Conservation (phyloP, 2,888 invertebrate genomes). For the Melanargia galathea region DNA sequence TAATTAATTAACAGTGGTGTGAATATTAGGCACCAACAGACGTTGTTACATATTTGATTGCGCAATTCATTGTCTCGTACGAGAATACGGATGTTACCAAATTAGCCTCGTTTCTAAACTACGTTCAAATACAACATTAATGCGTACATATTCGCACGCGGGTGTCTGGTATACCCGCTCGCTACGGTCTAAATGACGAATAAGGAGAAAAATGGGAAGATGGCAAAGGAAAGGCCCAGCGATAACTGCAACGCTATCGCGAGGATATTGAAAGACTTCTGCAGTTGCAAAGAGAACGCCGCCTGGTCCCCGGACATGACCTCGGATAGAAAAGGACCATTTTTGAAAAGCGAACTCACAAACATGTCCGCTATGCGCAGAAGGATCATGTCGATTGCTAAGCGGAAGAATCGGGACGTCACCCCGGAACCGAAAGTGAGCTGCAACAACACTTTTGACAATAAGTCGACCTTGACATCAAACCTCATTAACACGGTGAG, state of each 20-base stretch:
- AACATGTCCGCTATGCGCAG: slow-evolving; percentile 76
- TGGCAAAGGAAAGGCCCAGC: slow-evolving; percentile 66
- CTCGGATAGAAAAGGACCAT: slow-evolving; percentile 66
- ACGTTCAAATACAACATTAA: slow-evolving; percentile 31
- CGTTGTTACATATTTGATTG: slow-evolving; percentile 36
- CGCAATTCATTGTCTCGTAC: slow-evolving; percentile 41
- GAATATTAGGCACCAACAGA: slow-evolving; percentile 24
- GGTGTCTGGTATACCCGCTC: slow-evolving; percentile 1
- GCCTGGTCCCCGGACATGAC: slow-evolving; percentile 80
- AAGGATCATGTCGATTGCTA: slow-evolving; percentile 71
- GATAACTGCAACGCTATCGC: slow-evolving; percentile 75
- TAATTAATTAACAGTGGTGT: slow-evolving; percentile 20
- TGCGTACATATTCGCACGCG: slow-evolving; percentile 24
- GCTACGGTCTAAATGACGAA: slow-evolving; percentile 35
- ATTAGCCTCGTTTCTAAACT: slow-evolving; percentile 50
- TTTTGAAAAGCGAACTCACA: slow-evolving; percentile 73
- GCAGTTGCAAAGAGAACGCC: slow-evolving; percentile 77
- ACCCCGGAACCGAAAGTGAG: slow-evolving; percentile 58
- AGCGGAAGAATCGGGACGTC: slow-evolving; percentile 60
- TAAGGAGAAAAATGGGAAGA: slow-evolving; percentile 51
- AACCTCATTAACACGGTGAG: slow-evolving; percentile 70
- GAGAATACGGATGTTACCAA: slow-evolving; percentile 48
- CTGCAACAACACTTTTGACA: slow-evolving; percentile 47
- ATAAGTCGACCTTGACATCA: slow-evolving; percentile 64
- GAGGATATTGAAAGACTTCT: slow-evolving; percentile 74